Conservation (phyloP, 1,140 invertebrate species). For the Hirudo medicinalis region DNA sequence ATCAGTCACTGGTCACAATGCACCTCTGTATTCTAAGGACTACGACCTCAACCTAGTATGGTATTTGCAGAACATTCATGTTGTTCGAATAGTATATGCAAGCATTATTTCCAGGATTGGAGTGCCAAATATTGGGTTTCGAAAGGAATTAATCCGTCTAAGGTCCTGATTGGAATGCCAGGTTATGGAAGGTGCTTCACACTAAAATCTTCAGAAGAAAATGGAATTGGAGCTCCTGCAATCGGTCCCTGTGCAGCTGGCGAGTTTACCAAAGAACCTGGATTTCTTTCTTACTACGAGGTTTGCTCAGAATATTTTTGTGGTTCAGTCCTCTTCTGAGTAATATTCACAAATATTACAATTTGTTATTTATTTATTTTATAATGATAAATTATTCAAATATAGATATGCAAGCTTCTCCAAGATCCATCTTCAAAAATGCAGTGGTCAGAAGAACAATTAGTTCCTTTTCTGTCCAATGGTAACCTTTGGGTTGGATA, state of each 20-base stretch:
- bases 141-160: slow-evolving; percentile 60
- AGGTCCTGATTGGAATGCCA: slow-evolving; percentile 68
- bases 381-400: no score
- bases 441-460: slow-evolving; percentile 52
- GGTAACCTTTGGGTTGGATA: slow-evolving; percentile 79
- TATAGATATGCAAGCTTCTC: slow-evolving; percentile 33
- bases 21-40: slow-evolving; percentile 54
- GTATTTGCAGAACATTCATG: no score
- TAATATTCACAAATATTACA: no score
- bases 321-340: no score
- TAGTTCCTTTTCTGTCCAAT: slow-evolving; percentile 60
- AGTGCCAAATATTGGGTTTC: slow-evolving; percentile 50
- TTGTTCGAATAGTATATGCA: no score
- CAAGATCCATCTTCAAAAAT: slow-evolving; percentile 32
- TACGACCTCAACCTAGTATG: no score
- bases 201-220: slow-evolving; percentile 54
- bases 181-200: slow-evolving; percentile 74
- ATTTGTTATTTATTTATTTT: no score
- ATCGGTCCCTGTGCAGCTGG: slow-evolving; percentile 61
- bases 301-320: slow-evolving; percentile 32
- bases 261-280: slow-evolving; percentile 63
- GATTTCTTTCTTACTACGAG: slow-evolving; percentile 84
- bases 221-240: slow-evolving; percentile 67
- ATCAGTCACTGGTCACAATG: slow-evolving; percentile 58
- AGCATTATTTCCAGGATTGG: slow-evolving; percentile 7